Evolutionary conservation across 2,797 vertebrate species (phyloP).

Genomic region (Cottoperca gobio): DNA sequence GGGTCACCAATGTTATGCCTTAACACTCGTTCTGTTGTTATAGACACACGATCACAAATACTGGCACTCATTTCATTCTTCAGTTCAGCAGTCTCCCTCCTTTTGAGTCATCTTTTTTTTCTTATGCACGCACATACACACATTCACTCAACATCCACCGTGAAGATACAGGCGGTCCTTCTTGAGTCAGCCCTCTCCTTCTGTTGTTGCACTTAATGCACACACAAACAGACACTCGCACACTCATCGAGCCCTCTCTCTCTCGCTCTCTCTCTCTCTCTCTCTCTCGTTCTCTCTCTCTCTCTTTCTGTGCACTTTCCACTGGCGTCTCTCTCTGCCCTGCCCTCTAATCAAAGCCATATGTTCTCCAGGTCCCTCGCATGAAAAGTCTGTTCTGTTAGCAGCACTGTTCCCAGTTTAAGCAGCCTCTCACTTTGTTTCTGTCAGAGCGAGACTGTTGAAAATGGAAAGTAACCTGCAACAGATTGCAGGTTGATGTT

Average conservation of each 20-base stretch:
- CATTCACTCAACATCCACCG: too few species aligned
- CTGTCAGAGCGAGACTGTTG: constrained; percentile 31
- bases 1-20: neutral
- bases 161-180: constrained; percentile 24
- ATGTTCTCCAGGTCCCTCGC: constrained; percentile 76
- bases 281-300: neutral
- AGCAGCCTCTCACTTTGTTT: constrained; percentile 29
- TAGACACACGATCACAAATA: neutral
- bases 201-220: constrained; percentile 46
- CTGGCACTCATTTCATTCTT: neutral
- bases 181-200: constrained; percentile 55
- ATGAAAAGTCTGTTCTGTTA: constrained; percentile 79
- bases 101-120: constrained; percentile 57
- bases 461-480: constrained; percentile 26
- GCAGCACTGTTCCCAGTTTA: constrained; percentile 40
- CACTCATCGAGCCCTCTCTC: constrained; percentile 17
- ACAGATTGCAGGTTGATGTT: constrained; percentile 12
- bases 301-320: constrained; percentile 69
- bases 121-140: neutral
- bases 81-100: constrained; percentile 12
- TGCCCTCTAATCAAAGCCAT: constrained; percentile 84
- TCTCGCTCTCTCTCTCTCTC: constrained; percentile 23
- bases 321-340: constrained; percentile 67
- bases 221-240: constrained; percentile 12
- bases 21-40: neutral